A percentile compares a stretch with the other conserved stretches of the same genome.
Evolutionary conservation across 2,797 vertebrate genomes (phyloP).

Genomic region (Muscicapa striata): DNA sequence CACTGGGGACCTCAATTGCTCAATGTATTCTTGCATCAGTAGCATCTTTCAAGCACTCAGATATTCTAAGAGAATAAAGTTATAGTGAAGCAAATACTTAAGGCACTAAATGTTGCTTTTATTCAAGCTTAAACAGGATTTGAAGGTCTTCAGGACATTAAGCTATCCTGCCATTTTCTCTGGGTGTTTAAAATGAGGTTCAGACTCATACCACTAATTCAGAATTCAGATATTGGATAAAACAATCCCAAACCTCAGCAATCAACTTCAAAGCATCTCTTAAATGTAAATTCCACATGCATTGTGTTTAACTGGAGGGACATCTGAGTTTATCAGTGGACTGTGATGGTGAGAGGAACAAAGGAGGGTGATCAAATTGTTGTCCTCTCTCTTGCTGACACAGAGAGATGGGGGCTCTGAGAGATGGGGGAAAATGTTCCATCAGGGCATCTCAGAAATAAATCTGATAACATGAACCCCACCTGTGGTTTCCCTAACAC

Average conservation of each 20-base stretch:
- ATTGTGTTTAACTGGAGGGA: background rate
- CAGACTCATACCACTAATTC: background rate
- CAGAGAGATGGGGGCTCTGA: background rate
- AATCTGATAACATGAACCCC: background rate
- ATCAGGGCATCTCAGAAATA: background rate
- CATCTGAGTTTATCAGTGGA: background rate
- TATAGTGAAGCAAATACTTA: background rate
- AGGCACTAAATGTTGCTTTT: background rate
- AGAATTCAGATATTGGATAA: background rate
- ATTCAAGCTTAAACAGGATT: background rate
- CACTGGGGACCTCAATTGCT: background rate
- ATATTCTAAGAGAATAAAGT: background rate
- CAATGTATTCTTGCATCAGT: background rate
- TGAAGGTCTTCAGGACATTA: background rate
- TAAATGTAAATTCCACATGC: background rate
- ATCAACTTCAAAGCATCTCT: background rate
- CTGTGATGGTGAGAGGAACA: background rate
- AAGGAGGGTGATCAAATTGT: background rate
- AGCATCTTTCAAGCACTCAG: background rate
- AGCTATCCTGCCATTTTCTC: background rate
- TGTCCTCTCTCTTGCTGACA: background rate
- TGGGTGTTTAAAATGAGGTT: background rate
- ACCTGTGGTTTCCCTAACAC: background rate
- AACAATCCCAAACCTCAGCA: background rate
- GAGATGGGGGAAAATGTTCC: background rate